phyloP scores from a whole-genome alignment of 2,888 invertebrate species.

The Trichogramma dendrolimi region DNA sequence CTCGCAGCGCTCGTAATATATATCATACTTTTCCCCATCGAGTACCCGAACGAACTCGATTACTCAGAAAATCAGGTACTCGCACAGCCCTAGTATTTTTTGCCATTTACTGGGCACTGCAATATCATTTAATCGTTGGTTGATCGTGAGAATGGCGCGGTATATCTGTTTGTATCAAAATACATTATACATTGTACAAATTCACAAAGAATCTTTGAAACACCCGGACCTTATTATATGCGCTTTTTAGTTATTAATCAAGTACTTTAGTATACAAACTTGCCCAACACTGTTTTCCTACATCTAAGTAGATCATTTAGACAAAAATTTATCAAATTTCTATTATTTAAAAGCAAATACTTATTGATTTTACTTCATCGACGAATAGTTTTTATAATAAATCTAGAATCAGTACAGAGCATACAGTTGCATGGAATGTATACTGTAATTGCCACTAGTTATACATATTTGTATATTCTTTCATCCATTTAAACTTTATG shows the following conservation, averaged over 20 bases:
- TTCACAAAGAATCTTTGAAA: conserved; percentile 10
- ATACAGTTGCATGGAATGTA: conserved; percentile 21
- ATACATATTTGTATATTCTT: not conserved
- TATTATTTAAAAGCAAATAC: conserved; percentile 1
- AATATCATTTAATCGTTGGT: too few species aligned
- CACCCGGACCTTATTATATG: not conserved
- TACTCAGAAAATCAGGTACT: too few species aligned
- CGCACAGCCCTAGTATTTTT: too few species aligned
- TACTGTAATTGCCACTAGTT: conserved; percentile 5
- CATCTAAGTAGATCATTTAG: not conserved
- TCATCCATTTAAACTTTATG: conserved; percentile 1
- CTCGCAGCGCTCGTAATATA: too few species aligned
- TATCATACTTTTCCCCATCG: too few species aligned
- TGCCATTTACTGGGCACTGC: too few species aligned
- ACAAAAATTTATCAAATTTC: not conserved
- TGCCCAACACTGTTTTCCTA: conserved; percentile 7
- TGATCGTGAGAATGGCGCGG: not conserved
- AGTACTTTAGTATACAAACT: conserved; percentile 17
- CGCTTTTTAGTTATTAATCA: conserved; percentile 12
- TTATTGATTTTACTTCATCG: conserved; percentile 2
- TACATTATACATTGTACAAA: conserved; percentile 13
- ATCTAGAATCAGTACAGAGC: not conserved
- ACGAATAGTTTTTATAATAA: conserved; percentile 7
- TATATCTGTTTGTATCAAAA: conserved; percentile 21
- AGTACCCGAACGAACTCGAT: too few species aligned